Base-by-base conservation (phyloP, 2,888 invertebrate species). In the Quadroppia sp. region DNA sequence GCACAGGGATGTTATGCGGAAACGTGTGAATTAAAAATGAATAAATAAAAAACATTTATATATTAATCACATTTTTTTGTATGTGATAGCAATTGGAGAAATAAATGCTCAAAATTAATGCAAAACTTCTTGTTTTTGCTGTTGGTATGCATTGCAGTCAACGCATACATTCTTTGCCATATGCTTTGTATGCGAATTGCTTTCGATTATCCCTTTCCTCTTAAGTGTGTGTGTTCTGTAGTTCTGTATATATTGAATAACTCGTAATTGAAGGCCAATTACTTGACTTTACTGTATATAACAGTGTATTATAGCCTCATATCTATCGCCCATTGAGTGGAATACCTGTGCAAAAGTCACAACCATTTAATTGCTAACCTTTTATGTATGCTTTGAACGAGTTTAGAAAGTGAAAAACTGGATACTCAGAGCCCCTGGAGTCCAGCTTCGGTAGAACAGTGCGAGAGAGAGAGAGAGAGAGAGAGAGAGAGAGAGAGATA, bases 251-350 rank as follows among this genome's bases (percentile, higher is more conserved):
- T 9, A n/a, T 50, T 50, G 50, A 50, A 17, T 50, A 50, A 50
- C 50, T 20, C 2, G n/a, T 53, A 53, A 53, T 53, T 53, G 53
- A 53, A 53, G 53, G 53, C 9, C 53, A 53, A 53, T 53, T 53
- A 53, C 28, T 53, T 36, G 36, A 36, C 45, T 6, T 45, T 45
- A 45, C 45, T 45, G 15, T 45, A 45, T 15, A 45, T 45, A 13
- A 45, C 45, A 9, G 45, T 45, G 36, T 36, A 36, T 36, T 36
- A 36, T 36, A 36, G 4, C 6, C 36, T 9, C 6, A 36, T 36
- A 36, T 36, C 36, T n/a, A 36, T 36, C 4, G 36, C 6, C 36
- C 9, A 36, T 36, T 36, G 36, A 36, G 36, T 36, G 36, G 36
- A 36, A 36, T 36, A 36, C 36, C 28, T 20, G 53, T 53, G 17